Percentiles rank a stretch among this genome's conserved stretches.
Evolutionary conservation across 2,113 vertebrate species (phyloP).

Genomic region (Fregata magnificens): DNA sequence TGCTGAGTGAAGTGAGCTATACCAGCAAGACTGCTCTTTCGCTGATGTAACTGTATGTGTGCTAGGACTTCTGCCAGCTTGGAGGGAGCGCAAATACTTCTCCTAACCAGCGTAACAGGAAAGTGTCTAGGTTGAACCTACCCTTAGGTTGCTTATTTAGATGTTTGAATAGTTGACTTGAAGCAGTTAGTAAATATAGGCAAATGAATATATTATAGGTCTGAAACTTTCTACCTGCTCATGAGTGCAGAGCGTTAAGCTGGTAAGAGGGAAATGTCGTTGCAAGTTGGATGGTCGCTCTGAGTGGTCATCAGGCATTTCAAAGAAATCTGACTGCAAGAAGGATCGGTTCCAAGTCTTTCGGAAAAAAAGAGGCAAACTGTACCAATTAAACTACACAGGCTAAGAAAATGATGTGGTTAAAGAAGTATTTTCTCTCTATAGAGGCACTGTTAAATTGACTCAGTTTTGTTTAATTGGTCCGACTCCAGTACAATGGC

Average conservation of each 20-base stretch:
- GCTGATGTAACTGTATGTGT: not conserved
- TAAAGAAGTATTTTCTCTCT: constrained; percentile 14
- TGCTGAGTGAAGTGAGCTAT: not conserved
- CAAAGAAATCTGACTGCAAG: not conserved
- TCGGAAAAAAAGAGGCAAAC: not conserved
- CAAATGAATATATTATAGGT: not conserved
- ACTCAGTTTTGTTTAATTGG: constrained; percentile 34
- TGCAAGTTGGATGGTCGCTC: not conserved
- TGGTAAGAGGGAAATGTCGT: not conserved
- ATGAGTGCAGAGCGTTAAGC: fast-evolving
- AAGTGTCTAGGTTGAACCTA: constrained; percentile 7
- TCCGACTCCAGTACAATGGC: not conserved
- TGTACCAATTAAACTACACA: constrained; percentile 13
- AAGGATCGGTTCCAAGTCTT: not conserved
- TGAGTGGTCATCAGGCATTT: not conserved
- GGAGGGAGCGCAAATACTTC: not conserved
- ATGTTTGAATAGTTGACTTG: not conserved
- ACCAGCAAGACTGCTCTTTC: not conserved
- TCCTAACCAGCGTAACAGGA: not conserved
- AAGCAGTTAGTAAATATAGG: not conserved
- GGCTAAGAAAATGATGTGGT: constrained; percentile 33
- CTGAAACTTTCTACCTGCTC: not conserved
- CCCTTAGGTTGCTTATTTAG: constrained; percentile 52
- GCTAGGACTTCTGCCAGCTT: constrained; percentile 25
- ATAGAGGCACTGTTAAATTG: constrained; percentile 5